Evolutionary conservation across 2,888 invertebrate species (phyloP).

Genomic region (Agelastica alni): DNA sequence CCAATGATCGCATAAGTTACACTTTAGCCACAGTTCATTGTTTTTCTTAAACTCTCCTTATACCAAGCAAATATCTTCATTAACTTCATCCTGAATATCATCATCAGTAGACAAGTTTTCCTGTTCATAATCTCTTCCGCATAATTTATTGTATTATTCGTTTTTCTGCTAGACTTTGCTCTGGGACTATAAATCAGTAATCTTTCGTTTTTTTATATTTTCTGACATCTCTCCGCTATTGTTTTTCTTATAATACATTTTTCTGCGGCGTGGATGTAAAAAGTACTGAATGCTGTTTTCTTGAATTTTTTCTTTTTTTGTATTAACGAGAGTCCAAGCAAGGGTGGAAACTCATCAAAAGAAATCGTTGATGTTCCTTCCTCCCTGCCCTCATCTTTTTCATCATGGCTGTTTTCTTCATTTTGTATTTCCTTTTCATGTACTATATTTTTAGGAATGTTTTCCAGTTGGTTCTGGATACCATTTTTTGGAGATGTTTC

Average conservation of each 20-base stretch:
- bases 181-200: neutral
- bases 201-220: neutral
- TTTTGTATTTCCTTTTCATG: neutral
- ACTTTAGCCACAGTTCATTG: neutral
- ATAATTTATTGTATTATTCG: slow-evolving; percentile 1
- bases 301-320: neutral
- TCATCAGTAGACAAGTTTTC: slow-evolving; percentile 5
- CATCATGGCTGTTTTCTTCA: neutral
- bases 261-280: neutral
- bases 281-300: too few relatives aligned
- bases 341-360: neutral
- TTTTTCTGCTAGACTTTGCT: neutral
- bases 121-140: slow-evolving; percentile 1
- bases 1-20: neutral
- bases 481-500: neutral
- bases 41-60: neutral
- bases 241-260: neutral
- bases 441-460: neutral
- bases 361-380: neutral
- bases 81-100: neutral
- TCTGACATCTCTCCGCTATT: neutral
- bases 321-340: neutral
- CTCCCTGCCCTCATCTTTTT: neutral
- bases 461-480: neutral
- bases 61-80: slow-evolving; percentile 3